Evolutionary conservation across 2,888 invertebrate species (phyloP).

Genomic region (Tryphoninae sp.): DNA sequence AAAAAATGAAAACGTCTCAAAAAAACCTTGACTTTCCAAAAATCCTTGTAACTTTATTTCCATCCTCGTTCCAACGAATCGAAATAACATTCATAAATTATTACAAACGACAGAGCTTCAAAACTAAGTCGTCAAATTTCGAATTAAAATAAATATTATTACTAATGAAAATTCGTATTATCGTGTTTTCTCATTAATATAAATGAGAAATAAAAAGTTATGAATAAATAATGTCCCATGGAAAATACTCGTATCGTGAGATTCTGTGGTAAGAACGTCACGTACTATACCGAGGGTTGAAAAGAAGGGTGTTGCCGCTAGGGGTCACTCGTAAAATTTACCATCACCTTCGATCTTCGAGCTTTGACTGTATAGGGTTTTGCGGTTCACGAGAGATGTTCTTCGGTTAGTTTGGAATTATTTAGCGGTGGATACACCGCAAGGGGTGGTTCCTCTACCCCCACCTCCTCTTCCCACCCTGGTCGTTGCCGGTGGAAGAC

Average conservation of each 20-base stretch:
- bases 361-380: slow-evolving; percentile 45
- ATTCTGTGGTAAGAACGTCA: slow-evolving; percentile 25
- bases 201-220: background rate
- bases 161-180: background rate
- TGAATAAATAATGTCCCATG: slow-evolving; percentile 12
- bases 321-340: slow-evolving; percentile 53
- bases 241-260: background rate
- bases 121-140: no score
- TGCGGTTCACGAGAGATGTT: slow-evolving; percentile 63
- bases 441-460: slow-evolving; percentile 64
- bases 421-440: slow-evolving; percentile 75
- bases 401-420: slow-evolving; percentile 72
- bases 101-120: no score
- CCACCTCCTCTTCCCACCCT: background rate
- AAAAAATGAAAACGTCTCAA: background rate
- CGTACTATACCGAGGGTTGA: slow-evolving; percentile 28
- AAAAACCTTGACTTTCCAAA: background rate
- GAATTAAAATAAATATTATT: no score
- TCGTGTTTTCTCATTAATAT: background rate
- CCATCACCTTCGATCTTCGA: slow-evolving; percentile 52
- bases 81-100: no score
- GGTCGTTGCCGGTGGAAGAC: slow-evolving; percentile 60
- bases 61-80: no score
- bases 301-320: background rate
- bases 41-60: no score